Percentiles rank a stretch among this genome's conserved stretches.
phyloP scores from a whole-genome alignment of 1,140 invertebrate genomes.

The Panagrolaimus sp. region DNA sequence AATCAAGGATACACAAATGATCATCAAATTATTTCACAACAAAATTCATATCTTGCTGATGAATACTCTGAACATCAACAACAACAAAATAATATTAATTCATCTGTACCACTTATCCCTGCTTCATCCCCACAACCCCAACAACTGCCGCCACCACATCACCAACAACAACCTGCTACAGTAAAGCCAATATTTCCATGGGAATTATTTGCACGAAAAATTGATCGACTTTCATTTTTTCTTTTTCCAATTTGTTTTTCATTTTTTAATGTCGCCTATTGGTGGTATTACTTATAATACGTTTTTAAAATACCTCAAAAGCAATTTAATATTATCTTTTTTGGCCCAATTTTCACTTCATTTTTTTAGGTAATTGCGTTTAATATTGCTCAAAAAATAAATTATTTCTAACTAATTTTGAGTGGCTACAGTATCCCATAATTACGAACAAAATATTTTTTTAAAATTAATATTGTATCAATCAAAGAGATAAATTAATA shows the following conservation, averaged over 20 bases:
- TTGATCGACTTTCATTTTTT: constrained; percentile 59
- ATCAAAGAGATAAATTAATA: no score
- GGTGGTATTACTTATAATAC: constrained; percentile 48
- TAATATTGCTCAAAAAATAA: no score
- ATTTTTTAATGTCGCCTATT: constrained; percentile 59
- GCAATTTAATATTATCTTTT: no score
- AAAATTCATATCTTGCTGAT: neutral
- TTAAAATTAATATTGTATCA: no score
- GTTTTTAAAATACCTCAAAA: no score
- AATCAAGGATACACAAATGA: neutral
- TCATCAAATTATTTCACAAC: constrained; percentile 1
- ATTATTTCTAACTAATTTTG: no score
- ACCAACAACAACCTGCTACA: neutral
- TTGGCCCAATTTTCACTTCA: no score
- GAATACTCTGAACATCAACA: no score
- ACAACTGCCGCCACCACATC: no score
- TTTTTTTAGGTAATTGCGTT: no score
- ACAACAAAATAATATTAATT: neutral
- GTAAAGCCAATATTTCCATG: neutral
- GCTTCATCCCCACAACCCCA: neutral
- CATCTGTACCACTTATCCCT: neutral
- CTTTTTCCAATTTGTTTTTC: constrained; percentile 59
- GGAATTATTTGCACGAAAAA: constrained; percentile 50
- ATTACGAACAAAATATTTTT: no score
- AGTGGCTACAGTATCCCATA: no score